These are phyloP conservation scores for Hermetia illucens DNA, from an alignment of 1,140 invertebrate genomes.

Conservation along the genomic window DNA sequence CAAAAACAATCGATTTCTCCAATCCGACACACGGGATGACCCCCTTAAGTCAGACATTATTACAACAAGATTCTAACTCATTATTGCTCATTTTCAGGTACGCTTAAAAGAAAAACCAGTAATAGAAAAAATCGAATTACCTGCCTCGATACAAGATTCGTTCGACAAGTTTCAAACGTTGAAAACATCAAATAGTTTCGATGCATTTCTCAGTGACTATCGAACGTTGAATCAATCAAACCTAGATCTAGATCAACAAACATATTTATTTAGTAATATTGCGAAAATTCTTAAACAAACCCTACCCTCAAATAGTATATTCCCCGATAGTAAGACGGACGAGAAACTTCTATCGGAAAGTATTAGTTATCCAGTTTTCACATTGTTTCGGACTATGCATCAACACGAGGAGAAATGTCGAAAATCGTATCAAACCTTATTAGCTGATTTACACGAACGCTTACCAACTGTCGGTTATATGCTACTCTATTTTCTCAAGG, in stretches of 20 bases:
- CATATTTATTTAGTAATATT: constrained; percentile 26
- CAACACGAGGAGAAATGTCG: constrained; percentile 64
- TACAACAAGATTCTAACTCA: too few relatives aligned
- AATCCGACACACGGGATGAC: too few relatives aligned
- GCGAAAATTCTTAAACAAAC: constrained; percentile 24
- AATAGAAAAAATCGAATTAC: constrained; percentile 27
- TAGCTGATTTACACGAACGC: constrained; percentile 47
- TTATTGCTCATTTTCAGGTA: constrained; percentile 18
- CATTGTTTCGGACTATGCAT: constrained; percentile 55
- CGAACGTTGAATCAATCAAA: constrained; percentile 19
- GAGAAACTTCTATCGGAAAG: constrained; percentile 48
- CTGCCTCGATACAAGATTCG: constrained; percentile 21
- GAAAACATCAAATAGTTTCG: constrained; percentile 24
- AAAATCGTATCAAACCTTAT: constrained; percentile 53
- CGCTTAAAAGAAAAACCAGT: constrained; percentile 33
- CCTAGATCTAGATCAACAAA: constrained; percentile 24
- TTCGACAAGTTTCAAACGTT: constrained; percentile 25
- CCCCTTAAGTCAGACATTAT: too few relatives aligned
- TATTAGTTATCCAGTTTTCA: constrained; percentile 66
- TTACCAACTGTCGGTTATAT: constrained; percentile 68
- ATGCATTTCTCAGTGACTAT: constrained; percentile 26
- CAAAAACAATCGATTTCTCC: too few relatives aligned
- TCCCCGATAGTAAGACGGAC: constrained; percentile 32
- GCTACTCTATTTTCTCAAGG: constrained; percentile 75
- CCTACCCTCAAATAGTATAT: constrained; percentile 21